Base-by-base conservation (phyloP, 1,140 invertebrate genomes). In the Plectus sambesii region DNA sequence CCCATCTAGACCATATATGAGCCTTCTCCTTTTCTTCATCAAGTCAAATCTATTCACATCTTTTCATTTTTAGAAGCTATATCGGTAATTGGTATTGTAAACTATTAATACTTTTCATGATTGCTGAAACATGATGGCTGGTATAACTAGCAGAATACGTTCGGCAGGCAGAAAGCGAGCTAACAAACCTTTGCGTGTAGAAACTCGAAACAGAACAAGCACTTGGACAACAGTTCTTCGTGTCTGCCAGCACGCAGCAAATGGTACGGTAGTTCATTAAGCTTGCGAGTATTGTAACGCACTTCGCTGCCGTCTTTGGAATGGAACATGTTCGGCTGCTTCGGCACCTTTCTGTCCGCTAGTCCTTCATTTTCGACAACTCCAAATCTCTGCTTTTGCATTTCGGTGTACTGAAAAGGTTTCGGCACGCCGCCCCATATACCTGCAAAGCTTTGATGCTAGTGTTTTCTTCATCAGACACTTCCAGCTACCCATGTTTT, bases 151-250 rank as follows among this genome's bases (percentile, higher is more conserved):
- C n/a, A n/a, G n/a, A n/a, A n/a, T n/a, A n/a, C n/a, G n/a, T n/a
- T n/a, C n/a, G n/a, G n/a, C n/a, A n/a, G n/a, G n/a, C n/a, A n/a
- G n/a, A n/a, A n/a, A n/a, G n/a, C n/a, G 20, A 53, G n/a, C 47
- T 15, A 20, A 51, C 17, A 6, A 12, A 64, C 61, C 43, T 63
- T 97, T 0, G 89, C 88, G 67, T 94, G 87, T 0, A 98, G 74
- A 87, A 90, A 98, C 55, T 89, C 81, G 68, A 96, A 98, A 71
- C 94, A 94, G 71, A 97, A 98, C 0, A 97, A 75, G 6, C 94
- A 88, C 61, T 90, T 80, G 42, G 84, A 80, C 68, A 90, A 93
- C 0, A 97, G 74, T 72, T 96, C 89, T 49, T 85, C 83, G 63
- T 88, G 90, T 22, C 90, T 79, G 44, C 83, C 79, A 0, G 89